Evolutionary conservation across 2,113 vertebrate genomes (phyloP).

Genomic region (Aspidoscelis tigris): DNA sequence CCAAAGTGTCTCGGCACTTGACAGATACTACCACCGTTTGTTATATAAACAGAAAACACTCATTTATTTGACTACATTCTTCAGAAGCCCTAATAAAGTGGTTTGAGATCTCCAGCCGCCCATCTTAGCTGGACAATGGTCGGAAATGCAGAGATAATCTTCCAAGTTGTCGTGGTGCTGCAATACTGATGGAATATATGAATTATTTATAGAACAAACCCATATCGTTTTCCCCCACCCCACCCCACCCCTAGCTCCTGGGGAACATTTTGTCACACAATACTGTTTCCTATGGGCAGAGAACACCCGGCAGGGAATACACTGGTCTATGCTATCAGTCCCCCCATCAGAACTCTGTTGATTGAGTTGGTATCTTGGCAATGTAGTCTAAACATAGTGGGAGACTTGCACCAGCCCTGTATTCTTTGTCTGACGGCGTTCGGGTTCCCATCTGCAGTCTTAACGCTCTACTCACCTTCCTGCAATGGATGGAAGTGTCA

Average conservation of each 20-base stretch:
- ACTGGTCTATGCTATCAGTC: neutral
- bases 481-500: neutral
- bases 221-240: constrained; percentile 2
- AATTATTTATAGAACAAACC: constrained; percentile 18
- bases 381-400: neutral
- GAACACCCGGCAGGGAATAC: neutral
- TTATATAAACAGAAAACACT: no score
- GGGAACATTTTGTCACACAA: neutral
- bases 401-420: neutral
- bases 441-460: neutral
- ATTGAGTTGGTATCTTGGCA: neutral
- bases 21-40: no score
- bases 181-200: neutral
- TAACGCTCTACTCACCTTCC: constrained; percentile 14
- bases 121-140: no score
- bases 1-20: no score
- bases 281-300: neutral
- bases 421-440: neutral
- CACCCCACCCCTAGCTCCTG: neutral
- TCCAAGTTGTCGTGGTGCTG: neutral
- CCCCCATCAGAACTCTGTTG: neutral
- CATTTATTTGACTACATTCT: no score
- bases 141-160: no score
- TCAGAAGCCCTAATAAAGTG: no score
- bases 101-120: no score